phyloP scores from a whole-genome alignment of 2,113 vertebrate species.

The Acrocephalus arundinaceus region DNA sequence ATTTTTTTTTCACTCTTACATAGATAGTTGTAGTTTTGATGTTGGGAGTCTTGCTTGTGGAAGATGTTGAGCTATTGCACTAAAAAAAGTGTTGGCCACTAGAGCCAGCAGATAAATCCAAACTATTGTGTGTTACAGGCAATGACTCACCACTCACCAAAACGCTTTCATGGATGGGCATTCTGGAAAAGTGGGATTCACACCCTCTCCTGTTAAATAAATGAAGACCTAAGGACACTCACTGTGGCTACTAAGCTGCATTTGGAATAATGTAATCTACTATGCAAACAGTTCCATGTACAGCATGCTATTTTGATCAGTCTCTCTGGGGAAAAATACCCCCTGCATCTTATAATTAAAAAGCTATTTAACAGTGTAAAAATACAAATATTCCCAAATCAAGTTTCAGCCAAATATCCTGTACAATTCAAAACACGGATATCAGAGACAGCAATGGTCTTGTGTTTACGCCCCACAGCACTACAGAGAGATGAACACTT shows the following conservation, averaged over 20 bases:
- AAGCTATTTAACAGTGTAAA: slow-evolving; percentile 36
- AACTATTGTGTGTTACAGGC: neutral
- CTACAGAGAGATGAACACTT: slow-evolving; percentile 80
- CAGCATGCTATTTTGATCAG: neutral
- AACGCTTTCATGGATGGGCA: neutral
- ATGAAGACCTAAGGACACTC: slow-evolving; percentile 14
- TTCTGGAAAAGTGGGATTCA: slow-evolving; percentile 21
- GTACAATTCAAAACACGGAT: slow-evolving; percentile 58
- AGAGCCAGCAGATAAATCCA: neutral
- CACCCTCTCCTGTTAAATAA: neutral
- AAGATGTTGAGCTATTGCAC: neutral
- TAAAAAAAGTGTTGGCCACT: neutral
- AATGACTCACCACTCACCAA: slow-evolving; percentile 19
- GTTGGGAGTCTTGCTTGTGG: neutral
- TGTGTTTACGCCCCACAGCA: slow-evolving; percentile 70
- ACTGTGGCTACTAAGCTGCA: neutral
- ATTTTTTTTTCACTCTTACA: neutral
- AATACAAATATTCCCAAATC: slow-evolving; percentile 60
- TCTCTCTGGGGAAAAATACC: slow-evolving; percentile 12
- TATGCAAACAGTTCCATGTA: neutral
- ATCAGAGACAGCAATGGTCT: slow-evolving; percentile 58
- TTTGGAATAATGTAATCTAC: neutral
- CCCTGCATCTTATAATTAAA: slow-evolving; percentile 33
- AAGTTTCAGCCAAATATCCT: slow-evolving; percentile 51
- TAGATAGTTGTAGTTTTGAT: neutral